These are phyloP conservation scores for Eupleurogrammus muticus DNA, from an alignment of 2,797 vertebrate species.

Conservation along the genomic window DNA sequence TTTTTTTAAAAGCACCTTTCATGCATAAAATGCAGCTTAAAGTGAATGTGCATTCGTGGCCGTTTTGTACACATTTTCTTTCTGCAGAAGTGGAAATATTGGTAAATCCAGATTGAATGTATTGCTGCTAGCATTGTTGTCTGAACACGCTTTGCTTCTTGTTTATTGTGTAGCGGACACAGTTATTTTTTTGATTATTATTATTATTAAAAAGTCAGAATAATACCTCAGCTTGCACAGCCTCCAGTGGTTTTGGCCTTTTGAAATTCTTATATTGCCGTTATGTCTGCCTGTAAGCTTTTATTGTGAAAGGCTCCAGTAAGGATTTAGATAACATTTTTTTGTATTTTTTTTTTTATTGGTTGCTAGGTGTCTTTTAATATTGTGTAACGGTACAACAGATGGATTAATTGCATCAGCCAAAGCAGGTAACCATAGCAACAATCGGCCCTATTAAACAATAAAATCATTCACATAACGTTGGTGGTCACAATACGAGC, in stretches of 20 bases:
- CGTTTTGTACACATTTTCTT: conserved; percentile 19
- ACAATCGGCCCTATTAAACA: neutral
- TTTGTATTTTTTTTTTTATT: conserved; percentile 7
- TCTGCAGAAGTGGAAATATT: conserved; percentile 2
- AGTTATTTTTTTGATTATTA: neutral
- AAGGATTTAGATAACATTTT: no score
- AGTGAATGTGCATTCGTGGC: conserved; percentile 2
- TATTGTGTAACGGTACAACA: neutral
- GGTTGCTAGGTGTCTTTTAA: neutral
- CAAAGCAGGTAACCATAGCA: neutral
- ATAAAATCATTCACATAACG: neutral
- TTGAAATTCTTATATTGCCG: conserved; percentile 1
- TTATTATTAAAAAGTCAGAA: conserved; percentile 6
- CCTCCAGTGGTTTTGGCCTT: neutral
- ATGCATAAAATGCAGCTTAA: no score
- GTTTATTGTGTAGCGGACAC: neutral
- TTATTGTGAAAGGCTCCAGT: conserved; percentile 13
- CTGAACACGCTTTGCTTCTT: conserved; percentile 8
- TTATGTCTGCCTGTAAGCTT: neutral
- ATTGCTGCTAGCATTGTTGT: conserved; percentile 18
- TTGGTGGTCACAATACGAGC: neutral
- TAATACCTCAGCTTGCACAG: neutral
- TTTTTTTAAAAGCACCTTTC: no score
- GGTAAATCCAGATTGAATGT: conserved; percentile 16
- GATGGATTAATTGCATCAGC: neutral